Evolutionary conservation across 2,113 vertebrate species (phyloP).

Genomic region (Rhadina sibilatrix): DNA sequence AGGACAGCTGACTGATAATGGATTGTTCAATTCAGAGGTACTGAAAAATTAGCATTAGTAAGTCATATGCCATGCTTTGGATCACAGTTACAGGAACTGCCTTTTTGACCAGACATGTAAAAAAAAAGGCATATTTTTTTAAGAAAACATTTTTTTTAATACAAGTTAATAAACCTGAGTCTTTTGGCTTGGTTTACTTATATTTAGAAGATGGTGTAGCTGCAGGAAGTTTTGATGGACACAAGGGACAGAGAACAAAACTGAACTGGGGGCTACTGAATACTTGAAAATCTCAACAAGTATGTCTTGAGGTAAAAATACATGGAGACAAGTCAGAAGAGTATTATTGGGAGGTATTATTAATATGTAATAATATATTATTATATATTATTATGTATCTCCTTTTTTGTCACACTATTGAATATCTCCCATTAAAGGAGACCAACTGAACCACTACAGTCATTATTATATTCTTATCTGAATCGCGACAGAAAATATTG

Average conservation of each 20-base stretch:
- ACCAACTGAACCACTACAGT: background rate
- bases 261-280: background rate
- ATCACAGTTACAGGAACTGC: background rate
- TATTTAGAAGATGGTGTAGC: background rate
- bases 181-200: background rate
- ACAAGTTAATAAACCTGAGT: background rate
- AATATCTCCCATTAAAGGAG: background rate
- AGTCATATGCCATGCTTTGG: background rate
- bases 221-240: background rate
- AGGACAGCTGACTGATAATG: background rate
- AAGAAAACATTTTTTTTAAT: background rate
- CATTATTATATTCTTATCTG: background rate
- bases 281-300: background rate
- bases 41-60: background rate
- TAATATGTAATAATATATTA: background rate
- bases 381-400: background rate
- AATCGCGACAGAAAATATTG: background rate
- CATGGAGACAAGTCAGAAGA: background rate
- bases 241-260: background rate
- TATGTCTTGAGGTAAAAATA: background rate
- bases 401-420: background rate
- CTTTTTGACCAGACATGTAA: background rate
- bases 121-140: background rate
- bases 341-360: background rate
- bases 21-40: background rate